phyloP scores from a whole-genome alignment of 2,797 vertebrate genomes.

The Tenualosa thibaudeaui region DNA sequence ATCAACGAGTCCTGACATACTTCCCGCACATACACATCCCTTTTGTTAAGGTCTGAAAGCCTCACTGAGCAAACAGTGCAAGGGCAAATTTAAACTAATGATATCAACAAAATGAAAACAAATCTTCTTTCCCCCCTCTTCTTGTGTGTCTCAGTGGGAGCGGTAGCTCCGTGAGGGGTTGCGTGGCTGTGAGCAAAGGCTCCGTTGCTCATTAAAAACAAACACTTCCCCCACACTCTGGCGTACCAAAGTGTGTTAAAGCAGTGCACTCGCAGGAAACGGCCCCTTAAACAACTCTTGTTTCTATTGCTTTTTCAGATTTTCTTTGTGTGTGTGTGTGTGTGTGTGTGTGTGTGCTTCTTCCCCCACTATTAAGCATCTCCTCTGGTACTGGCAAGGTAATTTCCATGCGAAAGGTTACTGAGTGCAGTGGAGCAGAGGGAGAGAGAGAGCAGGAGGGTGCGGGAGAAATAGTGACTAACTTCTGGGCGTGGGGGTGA shows the following conservation, averaged over 20 bases:
- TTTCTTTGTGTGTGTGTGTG: constrained; percentile 36
- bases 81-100: background rate
- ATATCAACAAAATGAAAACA: background rate
- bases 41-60: background rate
- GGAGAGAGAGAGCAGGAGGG: constrained; percentile 30
- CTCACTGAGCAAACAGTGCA: background rate
- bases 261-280: constrained; percentile 24
- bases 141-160: background rate
- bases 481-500: constrained; percentile 24
- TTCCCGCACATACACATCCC: too few species aligned
- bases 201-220: constrained; percentile 56
- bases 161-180: background rate
- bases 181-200: constrained; percentile 24
- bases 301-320: constrained; percentile 29
- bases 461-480: constrained; percentile 30
- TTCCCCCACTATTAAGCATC: constrained; percentile 54
- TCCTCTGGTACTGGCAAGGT: constrained; percentile 41
- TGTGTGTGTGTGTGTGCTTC: too few species aligned
- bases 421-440: constrained; percentile 35
- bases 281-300: constrained; percentile 48
- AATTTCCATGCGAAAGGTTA: constrained; percentile 65
- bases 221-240: constrained; percentile 48
- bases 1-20: too few species aligned
- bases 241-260: constrained; percentile 47
- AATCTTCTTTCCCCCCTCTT: constrained; percentile 26